Evolutionary conservation across 2,888 invertebrate species (phyloP).

Genomic region (Cecidostiba fungosa): DNA sequence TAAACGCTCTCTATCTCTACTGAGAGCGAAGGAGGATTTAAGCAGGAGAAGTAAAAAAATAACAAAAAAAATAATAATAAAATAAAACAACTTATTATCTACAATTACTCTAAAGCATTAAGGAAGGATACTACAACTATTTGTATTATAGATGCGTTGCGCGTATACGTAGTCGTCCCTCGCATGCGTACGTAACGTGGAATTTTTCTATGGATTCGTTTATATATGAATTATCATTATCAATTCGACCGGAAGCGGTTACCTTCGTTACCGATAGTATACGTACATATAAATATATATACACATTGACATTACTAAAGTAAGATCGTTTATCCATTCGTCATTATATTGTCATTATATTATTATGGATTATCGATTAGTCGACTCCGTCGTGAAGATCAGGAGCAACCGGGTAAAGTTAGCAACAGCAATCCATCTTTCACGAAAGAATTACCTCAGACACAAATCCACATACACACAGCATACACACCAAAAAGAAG

Average conservation of each 20-base stretch:
- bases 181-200: slow-evolving; percentile 71
- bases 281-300: slow-evolving; percentile 44
- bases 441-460: slow-evolving; percentile 45
- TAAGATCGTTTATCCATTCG: slow-evolving; percentile 60
- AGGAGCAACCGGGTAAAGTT: slow-evolving; percentile 23
- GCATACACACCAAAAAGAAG: not conserved
- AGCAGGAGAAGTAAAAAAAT: not conserved
- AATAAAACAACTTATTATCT: slow-evolving; percentile 53
- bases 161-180: slow-evolving; percentile 74
- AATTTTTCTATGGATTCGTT: slow-evolving; percentile 71
- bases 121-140: slow-evolving; percentile 71
- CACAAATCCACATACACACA: not conserved
- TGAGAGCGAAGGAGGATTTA: not conserved
- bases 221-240: slow-evolving; percentile 62
- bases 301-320: slow-evolving; percentile 50
- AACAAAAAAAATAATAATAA: slow-evolving; percentile 12
- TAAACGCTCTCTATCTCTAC: not conserved
- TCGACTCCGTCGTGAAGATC: slow-evolving; percentile 38
- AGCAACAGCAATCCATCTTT: slow-evolving; percentile 37
- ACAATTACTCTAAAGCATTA: slow-evolving; percentile 68
- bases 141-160: slow-evolving; percentile 73
- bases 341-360: slow-evolving; percentile 54
- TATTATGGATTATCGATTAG: slow-evolving; percentile 48
- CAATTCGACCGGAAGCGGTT: slow-evolving; percentile 55
- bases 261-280: slow-evolving; percentile 63